Evolutionary conservation across 2,113 vertebrate species (phyloP).

Genomic region (Python bivittatus): DNA sequence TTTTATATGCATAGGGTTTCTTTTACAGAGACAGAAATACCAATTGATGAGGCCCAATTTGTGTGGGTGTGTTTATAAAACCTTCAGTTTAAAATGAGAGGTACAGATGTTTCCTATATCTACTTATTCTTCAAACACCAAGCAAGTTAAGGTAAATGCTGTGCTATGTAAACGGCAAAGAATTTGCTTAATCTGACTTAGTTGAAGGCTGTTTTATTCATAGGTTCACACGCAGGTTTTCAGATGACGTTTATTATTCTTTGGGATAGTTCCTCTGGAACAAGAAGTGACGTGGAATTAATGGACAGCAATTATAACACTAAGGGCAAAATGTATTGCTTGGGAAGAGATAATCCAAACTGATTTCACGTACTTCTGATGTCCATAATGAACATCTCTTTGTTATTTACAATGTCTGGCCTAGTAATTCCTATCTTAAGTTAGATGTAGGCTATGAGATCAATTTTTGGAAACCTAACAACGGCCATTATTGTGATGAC

Average conservation of each 20-base stretch:
- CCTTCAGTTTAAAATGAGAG: background rate
- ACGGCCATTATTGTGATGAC: constrained; percentile 39
- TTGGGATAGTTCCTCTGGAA: background rate
- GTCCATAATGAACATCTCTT: background rate
- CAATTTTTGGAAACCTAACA: background rate
- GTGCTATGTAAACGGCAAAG: background rate
- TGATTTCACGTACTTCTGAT: fast-evolving
- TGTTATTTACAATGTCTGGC: constrained; percentile 18
- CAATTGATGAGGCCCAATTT: background rate
- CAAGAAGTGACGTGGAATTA: background rate
- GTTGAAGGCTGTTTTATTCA: background rate
- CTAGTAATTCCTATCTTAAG: background rate
- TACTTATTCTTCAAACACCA: background rate
- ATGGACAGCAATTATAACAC: background rate
- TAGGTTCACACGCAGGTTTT: background rate
- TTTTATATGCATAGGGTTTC: background rate
- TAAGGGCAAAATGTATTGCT: background rate
- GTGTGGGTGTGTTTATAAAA: background rate
- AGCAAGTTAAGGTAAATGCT: background rate
- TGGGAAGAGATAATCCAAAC: background rate
- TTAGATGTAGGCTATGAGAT: background rate
- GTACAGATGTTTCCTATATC: background rate
- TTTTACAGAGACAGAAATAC: background rate
- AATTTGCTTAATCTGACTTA: background rate
- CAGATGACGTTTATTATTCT: background rate